Percentiles rank a stretch among this genome's conserved stretches.
phyloP scores from a whole-genome alignment of 2,888 invertebrate species.

The Teinopalpus imperialis region DNA sequence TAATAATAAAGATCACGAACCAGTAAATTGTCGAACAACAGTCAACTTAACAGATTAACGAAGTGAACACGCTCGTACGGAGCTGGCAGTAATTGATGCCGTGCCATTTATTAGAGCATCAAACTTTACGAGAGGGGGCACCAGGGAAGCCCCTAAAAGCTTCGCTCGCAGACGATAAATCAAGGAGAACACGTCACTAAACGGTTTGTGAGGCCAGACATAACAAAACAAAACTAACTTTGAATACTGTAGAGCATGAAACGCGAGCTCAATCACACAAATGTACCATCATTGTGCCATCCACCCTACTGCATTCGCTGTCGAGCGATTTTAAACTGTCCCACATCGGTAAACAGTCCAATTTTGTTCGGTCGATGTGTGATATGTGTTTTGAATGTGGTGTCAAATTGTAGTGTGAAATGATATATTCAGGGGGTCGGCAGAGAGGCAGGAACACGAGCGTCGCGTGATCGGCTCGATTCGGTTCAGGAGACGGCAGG shows the following conservation, averaged over 20 bases:
- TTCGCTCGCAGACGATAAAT: slow-evolving; percentile 48
- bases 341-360: slow-evolving; percentile 38
- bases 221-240: slow-evolving; percentile 59
- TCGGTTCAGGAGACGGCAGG: slow-evolving; percentile 47
- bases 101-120: slow-evolving; percentile 47
- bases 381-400: slow-evolving; percentile 49
- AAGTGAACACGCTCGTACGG: slow-evolving; percentile 35
- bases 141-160: slow-evolving; percentile 42
- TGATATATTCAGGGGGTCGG: slow-evolving; percentile 60
- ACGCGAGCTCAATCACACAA: slow-evolving; percentile 63
- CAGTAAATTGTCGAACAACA: slow-evolving; percentile 29
- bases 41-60: slow-evolving; percentile 32
- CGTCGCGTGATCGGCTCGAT: slow-evolving; percentile 65
- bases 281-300: slow-evolving; percentile 48
- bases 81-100: slow-evolving; percentile 50
- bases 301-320: slow-evolving; percentile 33
- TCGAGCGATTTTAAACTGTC: slow-evolving; percentile 34
- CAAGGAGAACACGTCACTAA: slow-evolving; percentile 46
- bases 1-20: slow-evolving; percentile 23
- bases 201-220: slow-evolving; percentile 52
- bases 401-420: slow-evolving; percentile 73
- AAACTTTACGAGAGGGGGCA: slow-evolving; percentile 39
- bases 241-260: slow-evolving; percentile 43
- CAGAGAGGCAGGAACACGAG: slow-evolving; percentile 41
- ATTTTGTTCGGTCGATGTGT: slow-evolving; percentile 33